Base-by-base conservation (phyloP, 1,140 invertebrate species). In the Drosophila subobscura region DNA sequence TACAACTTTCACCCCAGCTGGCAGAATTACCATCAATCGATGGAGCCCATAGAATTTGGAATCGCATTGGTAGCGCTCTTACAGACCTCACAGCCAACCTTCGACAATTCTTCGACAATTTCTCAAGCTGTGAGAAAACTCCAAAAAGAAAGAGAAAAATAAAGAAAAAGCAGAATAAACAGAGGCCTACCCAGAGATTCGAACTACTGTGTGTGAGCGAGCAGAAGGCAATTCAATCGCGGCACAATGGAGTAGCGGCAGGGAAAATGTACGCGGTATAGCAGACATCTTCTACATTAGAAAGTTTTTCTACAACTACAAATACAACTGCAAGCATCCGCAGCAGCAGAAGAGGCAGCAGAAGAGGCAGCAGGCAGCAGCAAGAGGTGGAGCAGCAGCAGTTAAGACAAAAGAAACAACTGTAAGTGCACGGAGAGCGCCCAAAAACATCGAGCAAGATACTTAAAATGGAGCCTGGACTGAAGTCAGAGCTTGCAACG, bases 271-370 rank as follows among this genome's bases (percentile, higher is more conserved):
- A 25, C 47, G 37, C 22, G 61, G 51, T 57, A 42, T 45, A 59
- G 67, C 72, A 79, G 68, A 79, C 74, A 71, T 73, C 75, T 86
- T 86, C 83, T 86, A 86, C 78, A 86, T 86, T 86, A 86, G 83
- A 86, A 86, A 86, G 83, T 86, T 86, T 37, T 86, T 78, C 66
- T 70, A 41, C 66, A 67, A 60, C 58, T 59, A 55, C 47, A 57
- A 45, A 59, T 33, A 44, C 77, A 56, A 53, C 16, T 53, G 49
- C 45, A 45, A 56, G 16, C 59, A 71, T 41, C 58, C 47, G 52
- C 40, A 53, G 33, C 33, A 10, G 8, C 33, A 33, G 33, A 10
- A 33, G 29, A 10, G 27, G 29, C 16, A 40, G 37, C 50, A 68
- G 53, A 65, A 76, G 66, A 63, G 74, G 29, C 29, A 33, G 29